A percentile compares a stretch with the other conserved stretches of the same genome.
These are phyloP conservation scores for Ceratotherium simum DNA, from an alignment of 2,113 vertebrate genomes.

Conservation along the genomic window DNA sequence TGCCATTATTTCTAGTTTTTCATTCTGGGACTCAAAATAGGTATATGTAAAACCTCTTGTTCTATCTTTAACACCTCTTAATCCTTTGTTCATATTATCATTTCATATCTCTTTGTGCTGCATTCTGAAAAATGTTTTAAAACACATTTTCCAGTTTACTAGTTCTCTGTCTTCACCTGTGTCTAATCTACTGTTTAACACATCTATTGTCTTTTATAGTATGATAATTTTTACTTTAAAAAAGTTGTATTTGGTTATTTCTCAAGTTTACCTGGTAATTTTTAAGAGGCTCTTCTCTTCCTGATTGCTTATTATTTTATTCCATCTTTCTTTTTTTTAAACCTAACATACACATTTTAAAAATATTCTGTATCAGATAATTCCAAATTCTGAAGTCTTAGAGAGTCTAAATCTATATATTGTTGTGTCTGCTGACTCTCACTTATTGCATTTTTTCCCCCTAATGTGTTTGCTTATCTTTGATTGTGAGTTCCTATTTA, in stretches of 20 bases:
- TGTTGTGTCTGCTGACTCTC: background rate
- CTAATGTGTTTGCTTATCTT: background rate
- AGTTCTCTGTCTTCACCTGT: background rate
- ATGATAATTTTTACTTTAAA: background rate
- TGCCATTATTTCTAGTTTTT: conserved; percentile 16
- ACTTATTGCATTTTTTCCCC: background rate
- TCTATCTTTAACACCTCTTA: background rate
- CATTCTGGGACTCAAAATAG: background rate
- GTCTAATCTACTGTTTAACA: background rate
- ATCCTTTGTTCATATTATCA: background rate
- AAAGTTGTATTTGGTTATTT: background rate
- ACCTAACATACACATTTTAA: background rate
- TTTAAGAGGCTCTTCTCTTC: background rate
- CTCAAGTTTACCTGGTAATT: background rate
- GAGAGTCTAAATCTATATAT: background rate
- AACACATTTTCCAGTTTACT: background rate
- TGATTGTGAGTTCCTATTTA: background rate
- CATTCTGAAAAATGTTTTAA: background rate
- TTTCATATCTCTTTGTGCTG: background rate
- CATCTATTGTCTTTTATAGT: background rate
- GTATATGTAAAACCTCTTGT: background rate
- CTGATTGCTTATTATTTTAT: background rate
- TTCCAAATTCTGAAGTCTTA: background rate
- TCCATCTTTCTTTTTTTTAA: background rate
- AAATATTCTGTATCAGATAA: background rate